Evolutionary conservation across 2,888 invertebrate species (phyloP).

Genomic region (Oxytorus armatus): DNA sequence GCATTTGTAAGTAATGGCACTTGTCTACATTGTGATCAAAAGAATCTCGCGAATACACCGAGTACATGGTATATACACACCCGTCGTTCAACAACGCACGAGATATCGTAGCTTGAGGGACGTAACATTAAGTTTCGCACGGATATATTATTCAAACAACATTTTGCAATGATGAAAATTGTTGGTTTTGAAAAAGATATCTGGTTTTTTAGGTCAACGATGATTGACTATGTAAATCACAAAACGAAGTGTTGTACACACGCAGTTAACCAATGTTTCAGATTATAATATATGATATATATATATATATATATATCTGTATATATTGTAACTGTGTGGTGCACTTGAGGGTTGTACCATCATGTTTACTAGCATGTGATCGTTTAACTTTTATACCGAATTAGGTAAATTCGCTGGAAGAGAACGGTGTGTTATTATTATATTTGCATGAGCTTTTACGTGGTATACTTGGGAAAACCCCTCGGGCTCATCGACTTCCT

Average conservation of each 20-base stretch:
- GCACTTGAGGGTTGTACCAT: conserved; percentile 27
- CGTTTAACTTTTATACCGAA: conserved; percentile 55
- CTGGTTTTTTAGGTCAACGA: conserved; percentile 40
- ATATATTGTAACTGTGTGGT: conserved; percentile 7
- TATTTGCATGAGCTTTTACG: conserved; percentile 65
- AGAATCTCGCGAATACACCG: neutral
- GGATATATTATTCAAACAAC: conserved; percentile 36
- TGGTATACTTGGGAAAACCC: conserved; percentile 45
- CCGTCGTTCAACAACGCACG: conserved; percentile 39
- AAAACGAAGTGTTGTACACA: neutral
- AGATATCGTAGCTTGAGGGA: conserved; percentile 26
- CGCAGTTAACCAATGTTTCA: conserved; percentile 15
- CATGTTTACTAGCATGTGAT: conserved; percentile 54
- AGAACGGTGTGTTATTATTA: conserved; percentile 50
- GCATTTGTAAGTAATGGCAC: no score
- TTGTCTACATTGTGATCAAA: neutral
- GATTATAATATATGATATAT: neutral
- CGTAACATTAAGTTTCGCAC: conserved; percentile 33
- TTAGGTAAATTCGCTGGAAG: conserved; percentile 55
- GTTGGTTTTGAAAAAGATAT: conserved; percentile 46
- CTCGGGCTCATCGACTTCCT: conserved; percentile 39
- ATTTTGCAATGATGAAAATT: conserved; percentile 58
- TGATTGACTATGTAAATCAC: conserved; percentile 54
- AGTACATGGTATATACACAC: conserved; percentile 8
- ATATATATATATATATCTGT: no score